These are phyloP conservation scores for Tretioscincus oriximinensis DNA, from an alignment of 2,113 vertebrate genomes.

Conservation along the genomic window DNA sequence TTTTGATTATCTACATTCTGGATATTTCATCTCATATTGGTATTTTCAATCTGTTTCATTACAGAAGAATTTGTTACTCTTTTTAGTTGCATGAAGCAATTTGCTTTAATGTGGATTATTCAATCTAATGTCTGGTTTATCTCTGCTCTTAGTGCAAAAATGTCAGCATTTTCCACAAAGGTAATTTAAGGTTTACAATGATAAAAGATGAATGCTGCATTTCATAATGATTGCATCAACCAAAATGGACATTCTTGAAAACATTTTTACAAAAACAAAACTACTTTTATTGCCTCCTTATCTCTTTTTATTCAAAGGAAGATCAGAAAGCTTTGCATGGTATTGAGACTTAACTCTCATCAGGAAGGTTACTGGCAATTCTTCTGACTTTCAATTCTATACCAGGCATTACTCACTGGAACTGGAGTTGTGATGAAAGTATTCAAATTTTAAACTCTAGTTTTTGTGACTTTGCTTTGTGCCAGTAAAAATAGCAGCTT, in stretches of 20 bases:
- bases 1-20: slow-evolving; percentile 27
- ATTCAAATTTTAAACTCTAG: no score
- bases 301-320: background rate
- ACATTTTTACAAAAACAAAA: background rate
- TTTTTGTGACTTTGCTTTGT: no score
- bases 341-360: background rate
- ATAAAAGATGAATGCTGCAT: background rate
- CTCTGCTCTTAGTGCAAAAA: background rate
- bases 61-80: background rate
- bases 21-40: background rate
- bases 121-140: background rate
- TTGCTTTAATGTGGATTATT: background rate
- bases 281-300: background rate
- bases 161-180: background rate
- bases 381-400: background rate
- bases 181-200: background rate
- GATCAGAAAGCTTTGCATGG: background rate
- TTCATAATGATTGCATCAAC: background rate
- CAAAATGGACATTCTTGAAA: background rate
- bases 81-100: background rate
- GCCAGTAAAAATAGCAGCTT: no score
- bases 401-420: background rate
- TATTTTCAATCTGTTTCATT: slow-evolving; percentile 23
- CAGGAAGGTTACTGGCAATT: background rate
- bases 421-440: no score